Evolutionary conservation across 2,888 invertebrate species (phyloP).

Genomic region (Andrena chrysosceles): DNA sequence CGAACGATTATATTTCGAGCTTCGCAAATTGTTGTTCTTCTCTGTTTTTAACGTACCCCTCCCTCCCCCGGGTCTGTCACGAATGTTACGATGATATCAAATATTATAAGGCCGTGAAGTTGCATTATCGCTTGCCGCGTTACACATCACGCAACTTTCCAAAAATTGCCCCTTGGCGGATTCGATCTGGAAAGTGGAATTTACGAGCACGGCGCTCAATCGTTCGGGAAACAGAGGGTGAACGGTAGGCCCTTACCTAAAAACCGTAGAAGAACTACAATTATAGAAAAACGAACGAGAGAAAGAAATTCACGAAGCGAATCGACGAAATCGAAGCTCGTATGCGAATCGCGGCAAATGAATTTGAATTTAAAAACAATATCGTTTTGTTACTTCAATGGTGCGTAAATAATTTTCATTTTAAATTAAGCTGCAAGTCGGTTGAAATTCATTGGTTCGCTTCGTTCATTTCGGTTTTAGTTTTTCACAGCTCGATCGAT

Average conservation of each 20-base stretch:
- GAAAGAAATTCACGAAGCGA: conserved; percentile 34
- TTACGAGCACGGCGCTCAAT: no score
- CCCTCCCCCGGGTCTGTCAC: neutral
- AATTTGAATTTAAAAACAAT: neutral
- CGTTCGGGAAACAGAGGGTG: neutral
- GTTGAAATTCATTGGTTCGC: conserved; percentile 12
- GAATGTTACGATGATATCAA: neutral
- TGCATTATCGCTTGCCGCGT: neutral
- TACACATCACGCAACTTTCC: neutral
- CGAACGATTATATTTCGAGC: conserved; percentile 42
- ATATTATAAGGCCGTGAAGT: neutral
- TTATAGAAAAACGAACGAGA: neutral
- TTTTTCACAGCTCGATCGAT: conserved; percentile 39
- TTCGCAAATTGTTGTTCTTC: conserved; percentile 38
- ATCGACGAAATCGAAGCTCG: neutral
- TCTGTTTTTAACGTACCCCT: neutral
- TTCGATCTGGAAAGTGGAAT: neutral
- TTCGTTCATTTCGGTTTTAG: conserved; percentile 36
- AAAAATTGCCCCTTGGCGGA: neutral
- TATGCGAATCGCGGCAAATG: neutral
- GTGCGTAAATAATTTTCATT: neutral
- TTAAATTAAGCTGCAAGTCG: neutral
- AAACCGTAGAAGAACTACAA: conserved; percentile 42
- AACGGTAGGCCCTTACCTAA: neutral
- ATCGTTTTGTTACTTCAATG: neutral